Conservation (phyloP, 2,113 vertebrate genomes). For the Numida meleagris region DNA sequence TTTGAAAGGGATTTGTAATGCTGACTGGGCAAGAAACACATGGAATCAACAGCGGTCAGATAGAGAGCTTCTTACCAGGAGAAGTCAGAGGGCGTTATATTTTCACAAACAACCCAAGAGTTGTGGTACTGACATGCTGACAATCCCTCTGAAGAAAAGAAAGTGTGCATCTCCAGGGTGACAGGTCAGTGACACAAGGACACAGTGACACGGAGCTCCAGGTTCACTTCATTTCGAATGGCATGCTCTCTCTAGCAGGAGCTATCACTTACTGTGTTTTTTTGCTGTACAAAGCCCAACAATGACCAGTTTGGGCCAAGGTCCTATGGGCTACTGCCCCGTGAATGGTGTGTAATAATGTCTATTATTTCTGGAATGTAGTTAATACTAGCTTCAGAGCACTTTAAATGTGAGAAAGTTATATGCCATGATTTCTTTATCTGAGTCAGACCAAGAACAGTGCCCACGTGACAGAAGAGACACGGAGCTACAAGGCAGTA, state of each 20-base stretch:
- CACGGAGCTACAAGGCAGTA: not conserved
- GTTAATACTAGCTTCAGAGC: not conserved
- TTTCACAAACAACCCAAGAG: not conserved
- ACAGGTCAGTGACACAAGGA: not conserved
- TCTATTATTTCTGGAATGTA: not conserved
- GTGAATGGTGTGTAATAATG: not conserved
- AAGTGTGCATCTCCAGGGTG: not conserved
- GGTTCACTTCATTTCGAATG: not conserved
- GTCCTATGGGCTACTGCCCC: not conserved
- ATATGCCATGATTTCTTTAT: not conserved
- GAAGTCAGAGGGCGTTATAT: not conserved
- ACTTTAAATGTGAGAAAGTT: not conserved
- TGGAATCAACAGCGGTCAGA: not conserved
- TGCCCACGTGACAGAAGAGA: not conserved
- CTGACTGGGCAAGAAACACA: not conserved
- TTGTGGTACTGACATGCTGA: not conserved
- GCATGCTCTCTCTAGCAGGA: not conserved
- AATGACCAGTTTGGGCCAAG: not conserved
- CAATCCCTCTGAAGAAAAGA: not conserved
- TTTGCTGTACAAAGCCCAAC: not conserved
- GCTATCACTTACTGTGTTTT: not conserved
- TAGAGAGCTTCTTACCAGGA: not conserved
- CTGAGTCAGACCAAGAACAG: not conserved
- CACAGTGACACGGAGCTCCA: not conserved
- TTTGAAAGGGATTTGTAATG: not conserved